Evolutionary conservation across 2,888 invertebrate species (phyloP), one percentile per base, ranked within the genome.

Genomic region (Magallana nippona): DNA sequence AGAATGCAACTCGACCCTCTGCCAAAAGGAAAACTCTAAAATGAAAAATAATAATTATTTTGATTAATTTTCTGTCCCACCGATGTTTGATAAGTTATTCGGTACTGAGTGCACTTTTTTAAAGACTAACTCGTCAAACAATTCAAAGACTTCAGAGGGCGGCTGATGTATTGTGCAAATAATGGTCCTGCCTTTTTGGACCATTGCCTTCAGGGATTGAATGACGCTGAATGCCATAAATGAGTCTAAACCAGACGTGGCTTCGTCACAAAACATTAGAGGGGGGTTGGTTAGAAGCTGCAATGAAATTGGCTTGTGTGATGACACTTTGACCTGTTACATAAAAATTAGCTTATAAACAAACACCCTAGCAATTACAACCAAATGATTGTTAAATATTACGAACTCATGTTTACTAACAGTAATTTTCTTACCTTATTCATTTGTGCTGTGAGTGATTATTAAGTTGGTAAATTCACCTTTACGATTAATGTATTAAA

Each of bases 171-270:
- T 97, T 0, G 98, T 98, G 91, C 97, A 96, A 32, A 98, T 96
- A 82, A 98, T 96, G 0, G 98, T 98, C 95, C 98, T 98, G 55
- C 98, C 98, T 90, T 96, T 86, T 95, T 95, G 71, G 96, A 95
- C 95, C 91, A 95, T 89, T 44, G 91, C 92, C 82, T 92, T 91
- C 82, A 95, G 90, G 0, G 97, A 97, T 94, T 97, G 96, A 22
- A 98, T 96, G 1, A 99, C 98, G 94, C 97, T 98, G 93, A 97
- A 96, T 0, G 99, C 99, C 98, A 98, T 99, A 92, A 97, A 98
- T 0, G 98, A 98, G 94, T 99, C 99, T 84, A 99, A 95, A 1
- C 99, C 98, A 0, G 98, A 98, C 0, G 99, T 99, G 0, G 99
- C 99, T 92, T 99, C 99, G 92, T 99, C 99, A 93, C 98, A 99